A percentile compares a stretch with the other conserved stretches of the same genome.
Evolutionary conservation across 2,888 invertebrate species (phyloP).

Genomic region (Drosophila picticornis): DNA sequence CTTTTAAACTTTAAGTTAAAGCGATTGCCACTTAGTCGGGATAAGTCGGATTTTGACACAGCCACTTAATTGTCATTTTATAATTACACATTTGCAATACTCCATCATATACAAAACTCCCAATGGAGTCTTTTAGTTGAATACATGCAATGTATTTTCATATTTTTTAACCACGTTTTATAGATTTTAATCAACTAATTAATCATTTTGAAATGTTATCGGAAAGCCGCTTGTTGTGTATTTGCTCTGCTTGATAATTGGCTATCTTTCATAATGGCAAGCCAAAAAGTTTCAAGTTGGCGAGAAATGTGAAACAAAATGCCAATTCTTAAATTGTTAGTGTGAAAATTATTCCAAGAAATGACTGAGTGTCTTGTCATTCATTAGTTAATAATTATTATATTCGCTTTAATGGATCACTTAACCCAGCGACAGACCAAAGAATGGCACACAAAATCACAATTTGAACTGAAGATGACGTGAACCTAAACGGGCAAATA

Average conservation of each 20-base stretch:
- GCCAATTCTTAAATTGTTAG: background rate
- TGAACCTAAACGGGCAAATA: too few species aligned
- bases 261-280: background rate
- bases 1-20: background rate
- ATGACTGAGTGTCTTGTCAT: background rate
- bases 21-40: background rate
- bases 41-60: too few species aligned
- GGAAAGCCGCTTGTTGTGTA: background rate
- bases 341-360: background rate
- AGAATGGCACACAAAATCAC: background rate
- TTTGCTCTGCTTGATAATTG: background rate
- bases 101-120: too few species aligned
- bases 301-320: background rate
- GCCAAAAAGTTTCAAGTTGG: background rate
- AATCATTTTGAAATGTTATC: background rate
- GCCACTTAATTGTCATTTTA: too few species aligned
- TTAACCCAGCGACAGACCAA: background rate
- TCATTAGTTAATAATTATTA: background rate
- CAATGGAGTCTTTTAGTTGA: too few species aligned
- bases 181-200: background rate
- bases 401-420: background rate
- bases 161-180: too few species aligned
- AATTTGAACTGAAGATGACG: background rate
- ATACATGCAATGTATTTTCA: too few species aligned
- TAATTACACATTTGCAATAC: too few species aligned